Percentiles rank a stretch among this genome's conserved stretches.
These are phyloP conservation scores for Macroteleia sp. DNA, from an alignment of 2,888 invertebrate species.

Conservation along the genomic window DNA sequence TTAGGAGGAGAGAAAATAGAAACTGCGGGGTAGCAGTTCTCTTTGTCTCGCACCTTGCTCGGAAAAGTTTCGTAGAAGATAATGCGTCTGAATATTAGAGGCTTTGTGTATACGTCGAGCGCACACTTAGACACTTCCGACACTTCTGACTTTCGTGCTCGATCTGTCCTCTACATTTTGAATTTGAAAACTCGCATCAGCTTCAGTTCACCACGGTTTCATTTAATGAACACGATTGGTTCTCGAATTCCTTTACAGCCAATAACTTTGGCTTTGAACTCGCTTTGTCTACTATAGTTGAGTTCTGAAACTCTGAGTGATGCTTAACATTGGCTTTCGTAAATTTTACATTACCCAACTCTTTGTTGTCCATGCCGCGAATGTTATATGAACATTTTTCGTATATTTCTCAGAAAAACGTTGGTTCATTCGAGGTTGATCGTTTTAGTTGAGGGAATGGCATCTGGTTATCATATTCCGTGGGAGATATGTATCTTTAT, in stretches of 20 bases:
- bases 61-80: conserved; percentile 52
- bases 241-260: too few species aligned
- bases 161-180: background rate
- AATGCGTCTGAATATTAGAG: conserved; percentile 49
- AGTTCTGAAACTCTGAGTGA: too few species aligned
- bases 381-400: conserved; percentile 62
- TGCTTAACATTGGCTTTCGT: too few species aligned
- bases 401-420: conserved; percentile 58
- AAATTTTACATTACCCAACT: too few species aligned
- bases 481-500: conserved; percentile 54
- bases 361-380: conserved; percentile 53
- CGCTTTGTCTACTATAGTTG: too few species aligned
- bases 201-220: too few species aligned
- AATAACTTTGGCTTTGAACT: too few species aligned
- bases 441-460: conserved; percentile 59
- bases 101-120: conserved; percentile 30
- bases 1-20: conserved; percentile 58
- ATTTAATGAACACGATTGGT: too few species aligned
- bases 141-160: conserved; percentile 19
- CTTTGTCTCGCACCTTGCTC: conserved; percentile 39
- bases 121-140: conserved; percentile 15
- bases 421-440: conserved; percentile 62
- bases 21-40: conserved; percentile 35
- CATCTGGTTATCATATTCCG: conserved; percentile 65
- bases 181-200: background rate